Percentiles rank a stretch among this genome's conserved stretches.
Evolutionary conservation across 2,113 vertebrate species (phyloP).

Genomic region (Sterna hirundo): DNA sequence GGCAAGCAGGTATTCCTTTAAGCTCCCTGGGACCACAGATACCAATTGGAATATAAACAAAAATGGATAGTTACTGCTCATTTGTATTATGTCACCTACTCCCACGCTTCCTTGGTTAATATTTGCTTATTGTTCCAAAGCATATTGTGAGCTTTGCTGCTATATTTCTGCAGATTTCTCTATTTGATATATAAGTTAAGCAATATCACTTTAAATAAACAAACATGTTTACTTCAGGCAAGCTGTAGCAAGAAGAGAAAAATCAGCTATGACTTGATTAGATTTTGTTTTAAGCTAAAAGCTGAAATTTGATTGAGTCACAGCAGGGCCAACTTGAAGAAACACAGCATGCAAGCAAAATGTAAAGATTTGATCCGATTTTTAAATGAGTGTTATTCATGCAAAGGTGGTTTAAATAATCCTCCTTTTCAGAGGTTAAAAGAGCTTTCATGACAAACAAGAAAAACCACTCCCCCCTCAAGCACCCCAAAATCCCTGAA

Average conservation of each 20-base stretch:
- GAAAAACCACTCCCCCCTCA: neutral
- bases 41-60: neutral
- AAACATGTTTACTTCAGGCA: neutral
- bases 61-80: neutral
- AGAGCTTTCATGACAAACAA: neutral
- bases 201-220: neutral
- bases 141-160: neutral
- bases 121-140: neutral
- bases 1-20: neutral
- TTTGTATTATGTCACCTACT: neutral
- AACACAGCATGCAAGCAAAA: neutral
- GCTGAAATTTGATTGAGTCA: neutral
- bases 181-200: neutral
- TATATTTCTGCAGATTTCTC: neutral
- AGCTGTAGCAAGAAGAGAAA: neutral
- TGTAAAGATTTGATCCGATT: neutral
- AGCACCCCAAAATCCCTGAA: neutral
- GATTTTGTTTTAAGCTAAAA: constrained; percentile 3
- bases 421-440: neutral
- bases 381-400: neutral
- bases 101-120: neutral
- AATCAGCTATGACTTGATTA: neutral
- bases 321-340: neutral
- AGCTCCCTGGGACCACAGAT: neutral
- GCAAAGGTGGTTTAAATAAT: neutral